Evolutionary conservation across 2,888 invertebrate species (phyloP).

Genomic region (Melangyna quadrimaculata): DNA sequence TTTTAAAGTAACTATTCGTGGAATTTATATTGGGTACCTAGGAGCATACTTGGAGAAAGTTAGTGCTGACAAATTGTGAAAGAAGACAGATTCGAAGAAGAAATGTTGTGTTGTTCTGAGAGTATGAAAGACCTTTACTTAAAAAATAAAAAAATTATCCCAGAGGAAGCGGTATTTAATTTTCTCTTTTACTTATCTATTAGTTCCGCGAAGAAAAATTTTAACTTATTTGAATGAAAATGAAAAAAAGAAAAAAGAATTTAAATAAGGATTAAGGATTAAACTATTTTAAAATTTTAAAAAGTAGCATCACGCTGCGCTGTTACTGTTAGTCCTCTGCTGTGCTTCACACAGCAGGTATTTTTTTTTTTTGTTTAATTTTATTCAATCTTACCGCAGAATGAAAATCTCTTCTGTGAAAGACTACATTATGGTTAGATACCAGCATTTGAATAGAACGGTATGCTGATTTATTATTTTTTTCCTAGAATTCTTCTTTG

Average conservation of each 20-base stretch:
- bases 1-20: constrained; percentile 6
- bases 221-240: too few relatives aligned
- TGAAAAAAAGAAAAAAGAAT: too few relatives aligned
- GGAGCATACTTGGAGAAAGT: background rate
- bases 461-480: too few relatives aligned
- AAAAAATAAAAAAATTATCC: too few relatives aligned
- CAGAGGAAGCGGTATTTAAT: too few relatives aligned
- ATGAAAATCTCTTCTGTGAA: background rate
- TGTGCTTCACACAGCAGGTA: background rate
- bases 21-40: background rate
- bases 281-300: too few relatives aligned
- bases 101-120: background rate
- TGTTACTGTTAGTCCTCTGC: too few relatives aligned
- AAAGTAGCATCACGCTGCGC: too few relatives aligned
- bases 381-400: background rate
- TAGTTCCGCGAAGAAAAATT: background rate
- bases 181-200: background rate
- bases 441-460: too few relatives aligned
- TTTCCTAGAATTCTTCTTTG: too few relatives aligned
- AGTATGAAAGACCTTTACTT: background rate
- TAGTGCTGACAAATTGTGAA: background rate
- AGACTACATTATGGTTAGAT: too few relatives aligned
- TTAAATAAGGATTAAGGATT: background rate
- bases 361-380: background rate
- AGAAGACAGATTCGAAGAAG: background rate